Conservation (phyloP, 2,113 vertebrate genomes). For the Arizona elegans region DNA sequence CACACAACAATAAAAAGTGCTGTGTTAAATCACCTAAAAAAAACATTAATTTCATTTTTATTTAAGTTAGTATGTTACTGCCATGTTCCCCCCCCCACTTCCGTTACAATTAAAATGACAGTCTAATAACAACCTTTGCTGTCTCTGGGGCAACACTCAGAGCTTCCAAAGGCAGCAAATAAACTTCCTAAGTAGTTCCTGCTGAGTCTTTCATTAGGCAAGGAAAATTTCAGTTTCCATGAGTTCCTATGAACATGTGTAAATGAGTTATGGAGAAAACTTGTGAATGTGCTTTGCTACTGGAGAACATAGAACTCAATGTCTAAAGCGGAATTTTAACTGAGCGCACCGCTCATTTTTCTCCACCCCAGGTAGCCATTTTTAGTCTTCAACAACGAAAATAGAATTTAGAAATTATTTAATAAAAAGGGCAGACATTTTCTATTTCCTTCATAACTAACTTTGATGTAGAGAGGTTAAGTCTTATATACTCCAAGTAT, state of each 20-base stretch:
- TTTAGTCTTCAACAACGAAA: neutral
- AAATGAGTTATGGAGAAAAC: neutral
- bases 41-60: neutral
- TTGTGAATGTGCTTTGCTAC: neutral
- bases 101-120: neutral
- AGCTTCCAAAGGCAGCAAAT: neutral
- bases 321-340: neutral
- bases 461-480: neutral
- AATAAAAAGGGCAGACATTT: neutral
- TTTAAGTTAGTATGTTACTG: neutral
- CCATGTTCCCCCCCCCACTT: neutral
- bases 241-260: neutral
- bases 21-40: neutral
- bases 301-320: neutral
- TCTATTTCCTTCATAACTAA: neutral
- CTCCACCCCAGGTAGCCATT: neutral
- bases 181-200: neutral
- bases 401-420: neutral
- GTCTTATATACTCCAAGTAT: neutral
- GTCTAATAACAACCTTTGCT: neutral
- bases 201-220: neutral
- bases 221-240: neutral
- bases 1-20: neutral
- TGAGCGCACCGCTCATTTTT: neutral
- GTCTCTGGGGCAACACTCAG: neutral